Evolutionary conservation across 2,113 vertebrate species (phyloP).

Genomic region (Porphyrio hochstetteri): DNA sequence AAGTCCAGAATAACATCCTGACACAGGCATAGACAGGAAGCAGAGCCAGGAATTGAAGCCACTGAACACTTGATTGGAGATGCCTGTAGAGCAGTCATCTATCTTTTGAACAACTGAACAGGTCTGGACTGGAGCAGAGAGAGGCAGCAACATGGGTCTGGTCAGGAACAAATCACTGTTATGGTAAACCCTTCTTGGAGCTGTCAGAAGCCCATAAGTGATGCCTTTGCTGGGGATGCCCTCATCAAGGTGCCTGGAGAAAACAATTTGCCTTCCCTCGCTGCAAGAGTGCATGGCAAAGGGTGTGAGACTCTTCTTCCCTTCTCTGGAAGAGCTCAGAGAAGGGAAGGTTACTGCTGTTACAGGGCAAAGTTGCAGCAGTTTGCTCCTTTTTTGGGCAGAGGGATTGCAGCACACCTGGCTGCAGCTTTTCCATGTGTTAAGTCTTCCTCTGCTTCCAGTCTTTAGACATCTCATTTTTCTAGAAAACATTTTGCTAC

Average conservation of each 20-base stretch:
- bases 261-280: neutral
- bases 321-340: neutral
- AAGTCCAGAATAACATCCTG: neutral
- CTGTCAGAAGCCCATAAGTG: neutral
- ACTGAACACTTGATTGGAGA: neutral
- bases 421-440: neutral
- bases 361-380: neutral
- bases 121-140: neutral
- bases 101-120: neutral
- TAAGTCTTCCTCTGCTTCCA: neutral
- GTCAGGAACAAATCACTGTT: neutral
- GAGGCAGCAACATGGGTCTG: neutral
- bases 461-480: neutral
- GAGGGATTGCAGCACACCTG: neutral
- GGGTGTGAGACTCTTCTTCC: neutral
- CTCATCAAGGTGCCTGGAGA: neutral
- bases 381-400: neutral
- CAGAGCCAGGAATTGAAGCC: neutral
- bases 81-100: neutral
- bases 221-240: neutral
- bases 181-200: neutral
- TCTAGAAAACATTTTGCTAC: neutral
- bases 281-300: neutral
- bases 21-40: neutral
- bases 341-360: neutral